A percentile compares a stretch with the other conserved stretches of the same genome.
Conservation (phyloP, 2,888 invertebrate genomes). For the Epinotia bilunana region DNA sequence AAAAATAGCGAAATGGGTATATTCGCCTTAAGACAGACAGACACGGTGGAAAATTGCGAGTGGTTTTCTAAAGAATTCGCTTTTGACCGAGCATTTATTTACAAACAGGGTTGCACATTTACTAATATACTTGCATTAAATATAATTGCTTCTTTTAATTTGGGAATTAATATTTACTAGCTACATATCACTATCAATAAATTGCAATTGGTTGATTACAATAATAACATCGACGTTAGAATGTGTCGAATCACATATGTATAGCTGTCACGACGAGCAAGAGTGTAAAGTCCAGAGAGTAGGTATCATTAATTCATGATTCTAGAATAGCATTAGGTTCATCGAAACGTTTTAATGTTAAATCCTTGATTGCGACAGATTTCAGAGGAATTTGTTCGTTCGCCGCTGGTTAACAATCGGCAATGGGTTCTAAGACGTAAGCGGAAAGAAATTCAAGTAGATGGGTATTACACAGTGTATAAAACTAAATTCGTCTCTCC, state of each 20-base stretch:
- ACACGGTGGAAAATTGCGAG: background rate
- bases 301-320: background rate
- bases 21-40: conserved; percentile 4
- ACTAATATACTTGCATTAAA: background rate
- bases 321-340: background rate
- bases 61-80: conserved; percentile 6
- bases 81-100: background rate
- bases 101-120: background rate
- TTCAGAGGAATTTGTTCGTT: background rate
- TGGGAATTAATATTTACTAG: conserved; percentile 3
- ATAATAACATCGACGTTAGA: background rate
- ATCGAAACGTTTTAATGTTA: background rate
- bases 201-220: conserved; percentile 33
- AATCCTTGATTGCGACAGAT: background rate
- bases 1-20: conserved; percentile 5
- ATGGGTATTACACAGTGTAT: no score
- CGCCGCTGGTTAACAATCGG: background rate
- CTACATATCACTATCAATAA: background rate
- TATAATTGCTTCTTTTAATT: conserved; percentile 28
- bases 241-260: conserved; percentile 10
- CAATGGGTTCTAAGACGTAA: background rate
- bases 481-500: no score
- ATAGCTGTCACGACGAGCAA: background rate
- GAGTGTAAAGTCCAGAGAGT: background rate
- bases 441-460: background rate